Percentiles rank a stretch among this genome's conserved stretches.
Conservation (phyloP, 53 echinoderm and acorn worm genomes). For the Holothuria leucospilota region DNA sequence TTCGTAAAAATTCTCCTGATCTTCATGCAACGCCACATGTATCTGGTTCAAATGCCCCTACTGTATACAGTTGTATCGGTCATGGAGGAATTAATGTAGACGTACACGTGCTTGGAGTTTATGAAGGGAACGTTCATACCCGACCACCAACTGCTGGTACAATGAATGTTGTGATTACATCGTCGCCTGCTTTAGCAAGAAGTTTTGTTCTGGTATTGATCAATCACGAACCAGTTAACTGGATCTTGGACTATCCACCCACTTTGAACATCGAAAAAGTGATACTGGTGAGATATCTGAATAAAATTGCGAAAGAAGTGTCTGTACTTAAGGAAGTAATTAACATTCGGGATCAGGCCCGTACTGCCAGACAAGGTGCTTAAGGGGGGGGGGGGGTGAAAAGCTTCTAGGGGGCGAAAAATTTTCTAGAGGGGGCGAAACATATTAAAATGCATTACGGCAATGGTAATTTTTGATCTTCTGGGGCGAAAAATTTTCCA, state of each 20-base stretch:
- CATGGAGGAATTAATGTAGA: conserved; percentile 39
- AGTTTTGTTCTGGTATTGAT: conserved; percentile 71
- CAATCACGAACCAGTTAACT: conserved; percentile 79
- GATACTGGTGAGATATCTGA: conserved; percentile 63
- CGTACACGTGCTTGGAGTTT: conserved; percentile 72
- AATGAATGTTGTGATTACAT: conserved; percentile 60
- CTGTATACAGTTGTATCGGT: conserved; percentile 64
- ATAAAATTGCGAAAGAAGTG: too few relatives aligned
- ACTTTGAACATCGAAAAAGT: conserved; percentile 56
- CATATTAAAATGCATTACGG: too few relatives aligned
- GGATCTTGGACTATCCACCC: conserved; percentile 58
- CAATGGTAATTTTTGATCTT: too few relatives aligned
- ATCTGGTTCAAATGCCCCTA: neutral
- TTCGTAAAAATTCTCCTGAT: conserved; percentile 37
- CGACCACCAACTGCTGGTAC: conserved; percentile 76
- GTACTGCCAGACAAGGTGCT: too few relatives aligned
- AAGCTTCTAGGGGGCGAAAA: too few relatives aligned
- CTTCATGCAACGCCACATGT: conserved; percentile 14
- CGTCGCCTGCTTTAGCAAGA: conserved; percentile 1
- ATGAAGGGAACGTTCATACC: conserved; percentile 81
- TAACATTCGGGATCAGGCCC: too few relatives aligned
- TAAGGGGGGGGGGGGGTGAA: too few relatives aligned
- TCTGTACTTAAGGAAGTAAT: too few relatives aligned
- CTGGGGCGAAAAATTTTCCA: too few relatives aligned
- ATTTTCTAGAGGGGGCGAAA: too few relatives aligned